Conservation (phyloP, 2,888 invertebrate genomes). For the Diadromus collaris region DNA sequence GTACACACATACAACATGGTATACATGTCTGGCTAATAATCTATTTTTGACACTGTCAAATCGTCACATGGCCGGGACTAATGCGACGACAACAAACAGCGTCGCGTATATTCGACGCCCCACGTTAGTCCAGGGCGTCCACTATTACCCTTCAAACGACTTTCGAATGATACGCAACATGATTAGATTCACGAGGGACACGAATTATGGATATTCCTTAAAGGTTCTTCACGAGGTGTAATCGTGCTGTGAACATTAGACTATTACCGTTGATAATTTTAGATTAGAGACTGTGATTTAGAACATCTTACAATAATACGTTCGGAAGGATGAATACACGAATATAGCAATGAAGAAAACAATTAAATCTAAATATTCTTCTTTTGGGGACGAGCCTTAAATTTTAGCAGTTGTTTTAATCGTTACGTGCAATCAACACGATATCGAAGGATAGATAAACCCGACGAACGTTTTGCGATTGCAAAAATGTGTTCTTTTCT, state of each 20-base stretch:
- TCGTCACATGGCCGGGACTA: conserved; percentile 22
- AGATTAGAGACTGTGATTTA: conserved; percentile 43
- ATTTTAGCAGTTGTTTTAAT: conserved; percentile 71
- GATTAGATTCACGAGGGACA: conserved; percentile 35
- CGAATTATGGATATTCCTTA: conserved; percentile 22
- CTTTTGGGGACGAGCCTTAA: conserved; percentile 71
- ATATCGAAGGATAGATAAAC: conserved; percentile 59
- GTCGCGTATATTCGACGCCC: conserved; percentile 11
- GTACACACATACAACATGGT: conserved; percentile 49
- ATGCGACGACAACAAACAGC: conserved; percentile 25
- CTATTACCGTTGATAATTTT: conserved; percentile 30
- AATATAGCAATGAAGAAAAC: conserved; percentile 62
- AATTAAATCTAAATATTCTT: conserved; percentile 71
- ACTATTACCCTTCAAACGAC: conserved; percentile 3
- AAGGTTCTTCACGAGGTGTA: conserved; percentile 9
- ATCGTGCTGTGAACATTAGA: conserved; percentile 21
- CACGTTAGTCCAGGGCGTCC: background rate
- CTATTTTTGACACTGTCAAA: conserved; percentile 39
- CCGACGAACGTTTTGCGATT: conserved; percentile 70
- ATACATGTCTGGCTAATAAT: conserved; percentile 23
- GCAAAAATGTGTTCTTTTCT: conserved; percentile 76
- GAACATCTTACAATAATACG: conserved; percentile 58
- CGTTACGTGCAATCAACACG: conserved; percentile 71
- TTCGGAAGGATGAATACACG: conserved; percentile 59
- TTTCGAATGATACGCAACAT: conserved; percentile 29